Evolutionary conservation across 2,888 invertebrate species (phyloP), one percentile per base, ranked within the genome.

Genomic region (Xestoiulus laeticollis): DNA sequence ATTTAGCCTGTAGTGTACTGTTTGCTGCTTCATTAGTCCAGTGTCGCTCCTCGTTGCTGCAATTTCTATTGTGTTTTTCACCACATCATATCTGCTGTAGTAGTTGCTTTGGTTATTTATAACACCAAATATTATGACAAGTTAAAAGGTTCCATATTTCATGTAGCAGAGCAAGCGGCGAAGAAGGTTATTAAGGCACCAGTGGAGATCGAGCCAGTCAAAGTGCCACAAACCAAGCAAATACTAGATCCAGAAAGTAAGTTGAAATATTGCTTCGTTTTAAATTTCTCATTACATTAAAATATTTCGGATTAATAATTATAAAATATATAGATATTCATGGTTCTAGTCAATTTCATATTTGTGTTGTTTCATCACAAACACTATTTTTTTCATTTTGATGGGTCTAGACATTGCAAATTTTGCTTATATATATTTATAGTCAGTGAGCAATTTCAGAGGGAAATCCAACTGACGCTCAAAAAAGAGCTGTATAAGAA

Each of bases 211-310:
- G 68, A 68, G 68, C 68, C 78, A 87, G 85, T 78, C 88, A 86
- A 87, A 38, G 0, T 26, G 10, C 85, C 85, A 43, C 89, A 89
- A n/a, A 90, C 90, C 14, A 89, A 90, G 33, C 26, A 0, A 12
- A 26, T 26, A 68, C 68, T 68, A 26, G 68, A 68, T 68, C 68
- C 68, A 10, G 68, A 68, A 68, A 30, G 68, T 68, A 68, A 10
- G 68, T 30, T 68, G 68, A 26, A 26, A 12, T 8, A 38, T 38
- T 38, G 0, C 38, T 38, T 38, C 5, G 5, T 19, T 33, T 85
- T 85, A 44, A 12, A 43, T 85, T 26, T 8, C 22, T 38, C 2
- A 2, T 38, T 38, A 8, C 8, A 48, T 48, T 16, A 16, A 48
- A 19, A 48, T 19, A 3, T 48, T 19, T 14, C 4, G 12, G 14